Base-by-base conservation (phyloP, 2,888 invertebrate genomes). In the Xylophagus ater region DNA sequence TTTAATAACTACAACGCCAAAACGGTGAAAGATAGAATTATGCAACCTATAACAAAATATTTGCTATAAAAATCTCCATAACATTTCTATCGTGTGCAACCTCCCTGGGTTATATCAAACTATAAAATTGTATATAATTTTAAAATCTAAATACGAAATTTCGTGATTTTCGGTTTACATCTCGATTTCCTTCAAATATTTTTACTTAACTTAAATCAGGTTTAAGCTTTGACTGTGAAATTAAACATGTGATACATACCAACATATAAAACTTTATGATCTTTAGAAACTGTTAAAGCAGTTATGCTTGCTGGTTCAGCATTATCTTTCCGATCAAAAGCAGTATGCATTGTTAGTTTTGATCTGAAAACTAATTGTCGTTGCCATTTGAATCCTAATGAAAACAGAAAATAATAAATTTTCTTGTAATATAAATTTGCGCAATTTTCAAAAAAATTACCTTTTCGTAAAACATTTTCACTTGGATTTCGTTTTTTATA, bases 301-400 rank as follows among this genome's bases (percentile, higher is more conserved):
- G 96, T 96, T 47, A 98, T 87, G 46, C 94, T 87, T 20, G 97
- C 96, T 42, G 97, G 97, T 61, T 92, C 87, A 1, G 87, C 81
- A 70, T 98, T 98, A 68, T 97, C 96, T 57, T 92, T 89, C 28
- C 96, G 74, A 68, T 94, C 93, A 65, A 86, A 93, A 41, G 93
- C 92, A 40, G 93, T 94, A 64, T 94, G 93, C 94, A 96, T 94
- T 10, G 94, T 96, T 51, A 97, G 68, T 69, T 94, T 93, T 58
- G 90, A 92, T 56, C 93, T 77, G 59, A 93, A 87, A 43, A 92
- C 81, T 49, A 96, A 69, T 56, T 93, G 90, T 41, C 90, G 76
- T 60, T 82, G 81, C 96, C 96, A 96, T 53, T 78, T 79, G 58
- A 86, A 84, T 36, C 86, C 81, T 74, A 48, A 44, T 37, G 30